A percentile compares a stretch with the other conserved stretches of the same genome.
Conservation (phyloP, 2,888 invertebrate species). For the Erebia ligea region DNA sequence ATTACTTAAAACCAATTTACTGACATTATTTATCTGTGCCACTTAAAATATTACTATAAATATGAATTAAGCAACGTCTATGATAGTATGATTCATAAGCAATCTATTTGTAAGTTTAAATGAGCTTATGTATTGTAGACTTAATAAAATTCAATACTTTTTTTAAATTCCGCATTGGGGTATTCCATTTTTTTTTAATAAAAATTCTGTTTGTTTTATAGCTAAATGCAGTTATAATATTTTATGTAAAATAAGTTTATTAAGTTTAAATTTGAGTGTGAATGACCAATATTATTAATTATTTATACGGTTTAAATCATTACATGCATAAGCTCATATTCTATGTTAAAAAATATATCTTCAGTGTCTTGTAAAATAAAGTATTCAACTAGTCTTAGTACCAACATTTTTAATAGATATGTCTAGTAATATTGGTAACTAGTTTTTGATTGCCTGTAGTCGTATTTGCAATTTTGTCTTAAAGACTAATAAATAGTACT, state of each 20-base stretch:
- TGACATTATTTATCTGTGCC: slow-evolving; percentile 67
- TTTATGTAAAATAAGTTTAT: no score
- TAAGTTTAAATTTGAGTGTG: no score
- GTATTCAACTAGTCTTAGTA: slow-evolving; percentile 47
- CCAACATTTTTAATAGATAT: slow-evolving; percentile 49
- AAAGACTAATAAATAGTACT: slow-evolving; percentile 39
- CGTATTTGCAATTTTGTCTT: slow-evolving; percentile 39
- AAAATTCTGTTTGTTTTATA: no score
- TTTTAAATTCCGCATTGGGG: no score
- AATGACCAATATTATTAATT: no score
- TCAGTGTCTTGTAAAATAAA: slow-evolving; percentile 57
- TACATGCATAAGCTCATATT: background rate
- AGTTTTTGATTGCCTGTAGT: slow-evolving; percentile 47
- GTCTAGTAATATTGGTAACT: slow-evolving; percentile 42
- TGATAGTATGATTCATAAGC: slow-evolving; percentile 56
- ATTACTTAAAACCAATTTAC: slow-evolving; percentile 55
- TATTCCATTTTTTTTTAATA: no score
- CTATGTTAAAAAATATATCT: slow-evolving; percentile 44
- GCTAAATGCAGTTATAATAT: no score
- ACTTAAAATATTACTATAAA: slow-evolving; percentile 62
- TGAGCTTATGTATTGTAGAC: slow-evolving; percentile 30
- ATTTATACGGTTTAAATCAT: background rate
- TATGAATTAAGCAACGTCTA: slow-evolving; percentile 48
- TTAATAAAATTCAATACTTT: background rate
- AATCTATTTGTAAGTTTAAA: slow-evolving; percentile 50